Percentiles rank a stretch among this genome's conserved stretches.
Evolutionary conservation across 2,113 vertebrate genomes (phyloP).

Genomic region (Lathamus discolor): DNA sequence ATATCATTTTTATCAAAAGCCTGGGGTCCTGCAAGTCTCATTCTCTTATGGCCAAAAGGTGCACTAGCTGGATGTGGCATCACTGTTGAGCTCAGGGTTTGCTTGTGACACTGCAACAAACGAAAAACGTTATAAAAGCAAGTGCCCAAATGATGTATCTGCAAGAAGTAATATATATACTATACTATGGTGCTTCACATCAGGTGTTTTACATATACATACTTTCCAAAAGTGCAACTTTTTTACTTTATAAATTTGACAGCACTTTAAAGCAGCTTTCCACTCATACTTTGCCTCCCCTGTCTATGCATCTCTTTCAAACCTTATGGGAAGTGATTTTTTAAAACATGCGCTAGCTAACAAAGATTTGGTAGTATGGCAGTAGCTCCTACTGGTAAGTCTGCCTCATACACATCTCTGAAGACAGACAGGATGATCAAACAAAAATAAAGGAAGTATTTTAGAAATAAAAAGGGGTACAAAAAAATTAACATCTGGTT

Average conservation of each 20-base stretch:
- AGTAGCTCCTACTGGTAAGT: background rate
- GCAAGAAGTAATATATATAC: background rate
- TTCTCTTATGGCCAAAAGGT: conserved; percentile 92
- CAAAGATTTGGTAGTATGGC: background rate
- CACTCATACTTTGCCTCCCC: background rate
- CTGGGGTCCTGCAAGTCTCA: conserved; percentile 90
- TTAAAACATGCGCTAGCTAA: background rate
- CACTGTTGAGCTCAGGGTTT: conserved; percentile 89
- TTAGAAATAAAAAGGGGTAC: background rate
- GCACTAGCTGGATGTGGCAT: conserved; percentile 96
- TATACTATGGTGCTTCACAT: background rate
- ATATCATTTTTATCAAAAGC: conserved; percentile 95
- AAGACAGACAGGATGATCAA: background rate
- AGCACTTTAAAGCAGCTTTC: background rate
- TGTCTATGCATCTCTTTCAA: background rate
- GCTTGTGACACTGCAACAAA: conserved; percentile 92
- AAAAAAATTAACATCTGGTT: background rate
- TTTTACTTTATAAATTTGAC: background rate
- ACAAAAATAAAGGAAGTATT: background rate
- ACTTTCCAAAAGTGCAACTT: background rate
- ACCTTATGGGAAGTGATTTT: background rate
- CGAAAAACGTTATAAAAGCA: background rate
- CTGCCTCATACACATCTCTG: background rate
- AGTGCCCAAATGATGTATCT: fast-evolving
- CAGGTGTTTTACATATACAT: background rate